Conservation (phyloP, 2,797 vertebrate species). For the Eremophila alpestris region DNA sequence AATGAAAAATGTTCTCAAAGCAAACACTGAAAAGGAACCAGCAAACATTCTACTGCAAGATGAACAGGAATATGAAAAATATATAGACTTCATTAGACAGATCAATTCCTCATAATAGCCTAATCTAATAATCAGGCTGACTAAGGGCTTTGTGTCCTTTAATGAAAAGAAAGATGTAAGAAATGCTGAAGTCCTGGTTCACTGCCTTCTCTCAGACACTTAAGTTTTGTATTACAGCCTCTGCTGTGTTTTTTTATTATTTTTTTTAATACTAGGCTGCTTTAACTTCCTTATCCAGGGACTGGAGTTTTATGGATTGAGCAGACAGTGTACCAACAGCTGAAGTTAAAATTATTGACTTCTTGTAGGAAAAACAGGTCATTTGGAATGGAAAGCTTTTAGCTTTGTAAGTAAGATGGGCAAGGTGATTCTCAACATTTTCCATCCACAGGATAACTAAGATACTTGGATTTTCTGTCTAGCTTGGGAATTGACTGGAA, state of each 20-base stretch:
- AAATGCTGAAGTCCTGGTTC: background rate
- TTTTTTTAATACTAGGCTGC: background rate
- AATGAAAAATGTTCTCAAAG: background rate
- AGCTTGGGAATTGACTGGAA: background rate
- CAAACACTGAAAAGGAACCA: background rate
- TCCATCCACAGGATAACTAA: background rate
- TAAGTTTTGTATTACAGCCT: background rate
- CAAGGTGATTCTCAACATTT: background rate
- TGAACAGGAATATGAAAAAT: background rate
- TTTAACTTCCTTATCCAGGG: background rate
- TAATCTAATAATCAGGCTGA: conserved; percentile 30
- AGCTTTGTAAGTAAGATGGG: background rate
- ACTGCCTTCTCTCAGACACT: background rate
- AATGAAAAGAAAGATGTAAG: background rate
- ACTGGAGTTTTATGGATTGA: background rate
- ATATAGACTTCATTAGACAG: background rate
- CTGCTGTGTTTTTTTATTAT: background rate
- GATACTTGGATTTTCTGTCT: background rate
- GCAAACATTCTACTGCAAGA: background rate
- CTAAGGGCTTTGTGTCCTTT: background rate
- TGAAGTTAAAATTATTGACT: background rate
- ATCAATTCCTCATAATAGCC: background rate
- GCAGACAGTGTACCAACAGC: background rate
- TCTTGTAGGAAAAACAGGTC: background rate
- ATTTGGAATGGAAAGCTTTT: background rate